Percentiles rank a stretch among this genome's conserved stretches.
These are phyloP conservation scores for Percina caprodes DNA, from an alignment of 2,113 vertebrate species.

Conservation along the genomic window DNA sequence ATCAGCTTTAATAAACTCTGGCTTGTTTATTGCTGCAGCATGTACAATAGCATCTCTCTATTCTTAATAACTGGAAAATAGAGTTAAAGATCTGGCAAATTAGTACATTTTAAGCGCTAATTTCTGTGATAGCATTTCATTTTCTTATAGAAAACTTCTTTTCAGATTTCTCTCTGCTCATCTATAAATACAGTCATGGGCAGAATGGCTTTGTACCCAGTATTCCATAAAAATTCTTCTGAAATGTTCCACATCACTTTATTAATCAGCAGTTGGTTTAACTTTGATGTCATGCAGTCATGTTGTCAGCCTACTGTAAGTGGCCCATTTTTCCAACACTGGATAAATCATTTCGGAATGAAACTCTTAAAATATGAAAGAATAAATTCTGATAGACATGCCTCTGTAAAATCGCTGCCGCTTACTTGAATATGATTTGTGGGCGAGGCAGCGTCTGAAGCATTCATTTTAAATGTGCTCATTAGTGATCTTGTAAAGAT, in stretches of 20 bases:
- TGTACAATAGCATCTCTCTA: too few species aligned
- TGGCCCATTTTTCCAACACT: constrained; percentile 19
- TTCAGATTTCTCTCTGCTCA: background rate
- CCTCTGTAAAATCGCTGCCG: constrained; percentile 10
- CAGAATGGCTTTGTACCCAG: background rate
- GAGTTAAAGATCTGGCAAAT: too few species aligned
- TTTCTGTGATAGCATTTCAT: too few species aligned
- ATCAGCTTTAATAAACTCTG: background rate
- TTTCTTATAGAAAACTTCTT: background rate
- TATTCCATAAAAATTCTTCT: background rate
- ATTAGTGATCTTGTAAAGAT: constrained; percentile 34
- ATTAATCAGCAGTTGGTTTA: background rate
- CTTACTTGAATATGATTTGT: constrained; percentile 30
- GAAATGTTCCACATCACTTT: constrained; percentile 11
- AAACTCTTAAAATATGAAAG: constrained; percentile 44
- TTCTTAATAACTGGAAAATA: too few species aligned
- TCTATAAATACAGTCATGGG: background rate
- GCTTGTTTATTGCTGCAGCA: background rate
- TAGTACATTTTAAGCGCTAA: too few species aligned
- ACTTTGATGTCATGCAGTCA: constrained; percentile 11
- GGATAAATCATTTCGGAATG: constrained; percentile 12
- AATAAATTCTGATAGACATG: background rate
- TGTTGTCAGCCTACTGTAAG: constrained; percentile 2
- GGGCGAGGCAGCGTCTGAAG: constrained; percentile 4
- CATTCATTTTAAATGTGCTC: constrained; percentile 41